A percentile compares a stretch with the other conserved stretches of the same genome.
Evolutionary conservation across 2,113 vertebrate species (phyloP).

Genomic region (Heterotis niloticus): DNA sequence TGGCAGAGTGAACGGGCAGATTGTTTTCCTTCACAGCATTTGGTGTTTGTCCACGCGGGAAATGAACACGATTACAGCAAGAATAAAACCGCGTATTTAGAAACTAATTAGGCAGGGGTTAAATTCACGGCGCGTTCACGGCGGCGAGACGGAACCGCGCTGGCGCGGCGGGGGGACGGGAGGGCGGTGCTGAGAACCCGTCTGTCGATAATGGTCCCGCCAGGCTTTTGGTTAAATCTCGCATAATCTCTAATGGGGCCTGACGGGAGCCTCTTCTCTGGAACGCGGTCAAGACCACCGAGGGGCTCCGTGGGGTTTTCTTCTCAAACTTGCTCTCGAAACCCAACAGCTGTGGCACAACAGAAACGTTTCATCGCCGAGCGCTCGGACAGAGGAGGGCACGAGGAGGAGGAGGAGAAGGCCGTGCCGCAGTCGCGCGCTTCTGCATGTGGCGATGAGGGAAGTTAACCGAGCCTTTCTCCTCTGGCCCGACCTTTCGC

Average conservation of each 20-base stretch:
- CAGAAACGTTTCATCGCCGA: constrained; percentile 84
- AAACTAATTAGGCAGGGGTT: constrained; percentile 86
- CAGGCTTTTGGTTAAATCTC: constrained; percentile 87
- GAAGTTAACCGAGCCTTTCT: constrained; percentile 74
- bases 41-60: constrained; percentile 30
- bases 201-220: constrained; percentile 70
- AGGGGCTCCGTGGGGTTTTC: constrained; percentile 51
- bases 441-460: constrained; percentile 77
- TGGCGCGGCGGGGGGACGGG: constrained; percentile 71
- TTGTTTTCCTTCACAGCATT: constrained; percentile 80
- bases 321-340: constrained; percentile 74
- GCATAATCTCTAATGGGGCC: constrained; percentile 85
- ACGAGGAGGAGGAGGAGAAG: too few relatives aligned
- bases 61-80: constrained; percentile 89
- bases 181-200: constrained; percentile 34
- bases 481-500: constrained; percentile 75
- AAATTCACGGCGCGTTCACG: constrained; percentile 89
- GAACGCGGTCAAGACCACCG: constrained; percentile 83
- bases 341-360: constrained; percentile 80
- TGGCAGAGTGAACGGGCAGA: constrained; percentile 58
- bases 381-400: constrained; percentile 78
- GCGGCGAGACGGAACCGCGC: constrained; percentile 83
- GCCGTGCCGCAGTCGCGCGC: constrained; percentile 68
- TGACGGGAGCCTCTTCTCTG: constrained; percentile 84
- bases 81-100: constrained; percentile 89